A percentile compares a stretch with the other conserved stretches of the same genome.
These are phyloP conservation scores for Polymixis flavicincta DNA, from an alignment of 2,888 invertebrate genomes.

Conservation along the genomic window DNA sequence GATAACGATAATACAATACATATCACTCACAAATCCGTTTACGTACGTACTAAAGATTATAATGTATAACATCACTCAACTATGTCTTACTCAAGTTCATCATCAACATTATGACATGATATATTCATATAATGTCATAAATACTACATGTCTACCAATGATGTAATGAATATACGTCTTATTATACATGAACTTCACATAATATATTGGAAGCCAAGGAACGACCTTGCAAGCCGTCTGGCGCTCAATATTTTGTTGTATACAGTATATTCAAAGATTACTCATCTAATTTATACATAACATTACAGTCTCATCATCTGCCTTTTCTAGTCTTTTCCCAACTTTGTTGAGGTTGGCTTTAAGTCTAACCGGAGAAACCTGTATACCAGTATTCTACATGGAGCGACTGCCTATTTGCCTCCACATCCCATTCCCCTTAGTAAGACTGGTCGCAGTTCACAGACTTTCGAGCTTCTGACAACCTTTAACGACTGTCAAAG, in stretches of 20 bases:
- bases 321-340: too few relatives aligned
- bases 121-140: background rate
- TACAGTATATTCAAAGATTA: constrained; percentile 27
- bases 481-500: too few relatives aligned
- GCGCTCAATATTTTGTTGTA: constrained; percentile 9
- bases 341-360: too few relatives aligned
- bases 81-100: background rate
- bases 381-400: too few relatives aligned
- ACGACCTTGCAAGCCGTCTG: constrained; percentile 45
- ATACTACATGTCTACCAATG: constrained; percentile 8
- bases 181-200: background rate
- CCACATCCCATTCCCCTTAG: too few relatives aligned
- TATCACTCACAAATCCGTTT: constrained; percentile 2
- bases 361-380: too few relatives aligned
- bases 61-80: background rate
- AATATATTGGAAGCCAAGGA: constrained; percentile 28
- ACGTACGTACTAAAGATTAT: too few relatives aligned
- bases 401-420: too few relatives aligned
- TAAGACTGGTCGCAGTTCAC: too few relatives aligned
- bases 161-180: constrained; percentile 14
- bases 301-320: background rate
- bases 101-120: background rate
- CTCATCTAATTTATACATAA: constrained; percentile 29
- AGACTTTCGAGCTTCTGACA: too few relatives aligned
- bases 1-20: background rate